Base-by-base conservation (phyloP, 2,113 vertebrate species). In the Corythornis vintsioides region DNA sequence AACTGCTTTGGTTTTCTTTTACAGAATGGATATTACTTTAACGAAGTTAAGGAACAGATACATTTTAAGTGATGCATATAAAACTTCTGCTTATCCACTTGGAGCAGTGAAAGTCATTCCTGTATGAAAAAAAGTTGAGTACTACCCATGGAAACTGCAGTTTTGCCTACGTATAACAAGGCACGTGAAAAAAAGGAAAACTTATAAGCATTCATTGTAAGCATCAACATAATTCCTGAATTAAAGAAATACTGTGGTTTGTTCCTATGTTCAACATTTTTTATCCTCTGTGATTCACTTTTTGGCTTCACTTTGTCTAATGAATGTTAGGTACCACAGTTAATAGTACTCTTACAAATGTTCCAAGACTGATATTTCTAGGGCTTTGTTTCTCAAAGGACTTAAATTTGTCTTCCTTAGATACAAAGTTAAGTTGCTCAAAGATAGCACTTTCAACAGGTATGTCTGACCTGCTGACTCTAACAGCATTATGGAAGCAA, bases 261-360 rank as follows among this genome's bases (percentile, higher is more conserved):
- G 48, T 28, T 84, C n/a, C 70, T 64, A 29, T 0, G 0, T 64
- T 70, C 70, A 89, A 35, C 13, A 26, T 15, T 35, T 55, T 40
- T 25, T 63, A 24, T 40, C 19, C 28, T 63, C 38, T 75, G 42
- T 20, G n/a, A 80, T 33, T 52, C 31, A 56, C 20, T 50, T 67
- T 67, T 55, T 73, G 55, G 18, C 48, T 70, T 64, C 0, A 1
- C 42, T 38, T 50, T 63, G 14, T 63, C 55, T 52, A 74, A 74
- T 11, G 19, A 69, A 52, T 1, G 1, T 29, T 0, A 0, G 31
- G 24, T 69, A 47, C 24, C 35, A 59, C 75, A 65, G 28, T 42
- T 57, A 45, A 28, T 15, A 47, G 29, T 28, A 47, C 22, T 52
- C 16, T 52, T 33, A 29, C 6, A 60, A 56, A 60, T 71, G 13